These are phyloP conservation scores for Hydropsyche tenuis DNA, from an alignment of 1,140 invertebrate genomes.

Conservation along the genomic window DNA sequence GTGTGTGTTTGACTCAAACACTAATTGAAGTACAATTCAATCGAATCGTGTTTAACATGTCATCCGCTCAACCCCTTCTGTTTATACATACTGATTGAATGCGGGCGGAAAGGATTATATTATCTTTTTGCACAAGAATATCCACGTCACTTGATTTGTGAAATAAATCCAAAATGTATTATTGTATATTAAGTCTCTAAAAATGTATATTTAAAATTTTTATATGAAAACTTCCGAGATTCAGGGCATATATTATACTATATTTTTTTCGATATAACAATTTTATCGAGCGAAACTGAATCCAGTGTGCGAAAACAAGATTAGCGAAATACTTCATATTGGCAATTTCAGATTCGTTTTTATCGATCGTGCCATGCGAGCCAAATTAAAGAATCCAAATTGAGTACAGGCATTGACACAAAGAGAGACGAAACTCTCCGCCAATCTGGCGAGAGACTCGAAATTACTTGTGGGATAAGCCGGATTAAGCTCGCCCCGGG, in stretches of 20 bases:
- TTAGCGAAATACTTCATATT: neutral
- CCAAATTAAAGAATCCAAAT: constrained; percentile 40
- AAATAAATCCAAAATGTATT: neutral
- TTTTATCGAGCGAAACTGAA: neutral
- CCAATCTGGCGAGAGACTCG: constrained; percentile 48
- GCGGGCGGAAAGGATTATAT: constrained; percentile 31
- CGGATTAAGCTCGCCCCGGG: constrained; percentile 44
- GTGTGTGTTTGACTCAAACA: constrained; percentile 39
- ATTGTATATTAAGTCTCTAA: too few relatives aligned
- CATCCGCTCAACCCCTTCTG: constrained; percentile 42
- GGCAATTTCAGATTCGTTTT: constrained; percentile 23
- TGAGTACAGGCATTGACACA: constrained; percentile 40
- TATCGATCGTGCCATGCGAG: constrained; percentile 30
- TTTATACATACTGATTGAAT: constrained; percentile 9
- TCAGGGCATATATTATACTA: too few relatives aligned
- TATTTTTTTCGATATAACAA: too few relatives aligned
- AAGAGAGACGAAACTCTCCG: constrained; percentile 40
- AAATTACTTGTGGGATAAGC: constrained; percentile 50
- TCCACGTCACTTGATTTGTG: neutral
- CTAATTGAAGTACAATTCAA: constrained; percentile 48
- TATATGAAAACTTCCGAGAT: too few relatives aligned
- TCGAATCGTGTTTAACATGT: constrained; percentile 47
- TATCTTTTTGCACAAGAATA: constrained; percentile 4
- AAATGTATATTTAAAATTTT: too few relatives aligned
- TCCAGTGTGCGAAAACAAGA: neutral